These are phyloP conservation scores for Melanogrammus aeglefinus DNA, from an alignment of 2,797 vertebrate genomes.

Conservation along the genomic window DNA sequence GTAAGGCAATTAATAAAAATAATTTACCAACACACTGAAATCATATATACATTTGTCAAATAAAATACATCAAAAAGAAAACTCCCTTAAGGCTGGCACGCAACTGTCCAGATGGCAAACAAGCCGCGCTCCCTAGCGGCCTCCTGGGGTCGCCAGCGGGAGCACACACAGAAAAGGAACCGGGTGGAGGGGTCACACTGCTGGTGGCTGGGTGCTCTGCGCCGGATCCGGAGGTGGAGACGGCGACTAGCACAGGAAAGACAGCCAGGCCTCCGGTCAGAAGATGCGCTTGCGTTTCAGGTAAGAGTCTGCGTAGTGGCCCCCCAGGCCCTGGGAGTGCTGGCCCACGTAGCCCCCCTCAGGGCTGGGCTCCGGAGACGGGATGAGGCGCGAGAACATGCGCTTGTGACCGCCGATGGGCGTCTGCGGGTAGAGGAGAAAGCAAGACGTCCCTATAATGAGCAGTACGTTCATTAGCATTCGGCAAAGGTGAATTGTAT, in stretches of 20 bases:
- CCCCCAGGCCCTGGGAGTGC: constrained; percentile 90
- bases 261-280: constrained; percentile 54
- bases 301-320: constrained; percentile 93
- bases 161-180: constrained; percentile 44
- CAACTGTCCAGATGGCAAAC: constrained; percentile 46
- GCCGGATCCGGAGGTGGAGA: background rate
- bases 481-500: no score
- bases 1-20: constrained; percentile 46
- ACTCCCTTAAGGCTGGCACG: constrained; percentile 45
- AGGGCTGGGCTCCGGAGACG: constrained; percentile 89
- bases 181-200: constrained; percentile 26
- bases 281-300: constrained; percentile 92
- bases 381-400: constrained; percentile 84
- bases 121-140: constrained; percentile 41
- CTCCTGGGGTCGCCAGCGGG: constrained; percentile 56
- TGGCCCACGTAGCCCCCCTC: constrained; percentile 90
- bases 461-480: background rate
- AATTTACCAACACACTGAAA: constrained; percentile 71
- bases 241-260: constrained; percentile 32
- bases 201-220: constrained; percentile 24
- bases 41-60: constrained; percentile 53
- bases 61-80: constrained; percentile 42
- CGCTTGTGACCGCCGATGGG: constrained; percentile 88
- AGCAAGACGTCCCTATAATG: background rate
- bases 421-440: constrained; percentile 64